phyloP scores from a whole-genome alignment of 2,888 invertebrate species.

The Chrysodeixis includens region DNA sequence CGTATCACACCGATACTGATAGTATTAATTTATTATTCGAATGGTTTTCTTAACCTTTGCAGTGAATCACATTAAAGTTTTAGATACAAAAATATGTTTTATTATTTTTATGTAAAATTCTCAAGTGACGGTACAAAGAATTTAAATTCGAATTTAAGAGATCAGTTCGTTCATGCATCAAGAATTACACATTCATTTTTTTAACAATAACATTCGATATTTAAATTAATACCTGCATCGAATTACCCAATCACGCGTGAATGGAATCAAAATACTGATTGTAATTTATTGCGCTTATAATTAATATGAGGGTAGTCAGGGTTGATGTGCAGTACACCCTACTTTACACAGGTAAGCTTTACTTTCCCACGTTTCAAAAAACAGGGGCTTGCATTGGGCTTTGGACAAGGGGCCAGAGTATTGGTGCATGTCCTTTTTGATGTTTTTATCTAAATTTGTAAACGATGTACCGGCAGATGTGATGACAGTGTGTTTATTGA shows the following conservation, averaged over 20 bases:
- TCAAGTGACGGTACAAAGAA: neutral
- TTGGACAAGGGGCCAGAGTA: conserved; percentile 77
- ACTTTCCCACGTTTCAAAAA: conserved; percentile 83
- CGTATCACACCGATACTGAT: conserved; percentile 34
- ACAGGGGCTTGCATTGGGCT: conserved; percentile 70
- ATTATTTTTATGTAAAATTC: conserved; percentile 2
- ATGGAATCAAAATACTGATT: conserved; percentile 83
- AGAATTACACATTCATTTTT: conserved; percentile 37
- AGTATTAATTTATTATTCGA: conserved; percentile 38
- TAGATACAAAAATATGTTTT: neutral
- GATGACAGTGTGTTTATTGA: conserved; percentile 58
- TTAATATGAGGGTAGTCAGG: conserved; percentile 80
- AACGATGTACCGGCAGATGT: conserved; percentile 64
- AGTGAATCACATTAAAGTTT: conserved; percentile 16
- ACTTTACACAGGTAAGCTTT: conserved; percentile 74
- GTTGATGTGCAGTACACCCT: conserved; percentile 64
- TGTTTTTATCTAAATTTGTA: conserved; percentile 62
- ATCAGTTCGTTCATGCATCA: conserved; percentile 32
- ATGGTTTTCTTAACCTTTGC: conserved; percentile 40
- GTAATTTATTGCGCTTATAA: conserved; percentile 85
- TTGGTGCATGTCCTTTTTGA: conserved; percentile 72
- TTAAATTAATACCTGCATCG: conserved; percentile 65
- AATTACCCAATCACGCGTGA: conserved; percentile 77
- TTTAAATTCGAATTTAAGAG: neutral
- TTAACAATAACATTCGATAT: conserved; percentile 39